phyloP scores from a whole-genome alignment of 1,140 invertebrate species.

The Hormaphis cornu region DNA sequence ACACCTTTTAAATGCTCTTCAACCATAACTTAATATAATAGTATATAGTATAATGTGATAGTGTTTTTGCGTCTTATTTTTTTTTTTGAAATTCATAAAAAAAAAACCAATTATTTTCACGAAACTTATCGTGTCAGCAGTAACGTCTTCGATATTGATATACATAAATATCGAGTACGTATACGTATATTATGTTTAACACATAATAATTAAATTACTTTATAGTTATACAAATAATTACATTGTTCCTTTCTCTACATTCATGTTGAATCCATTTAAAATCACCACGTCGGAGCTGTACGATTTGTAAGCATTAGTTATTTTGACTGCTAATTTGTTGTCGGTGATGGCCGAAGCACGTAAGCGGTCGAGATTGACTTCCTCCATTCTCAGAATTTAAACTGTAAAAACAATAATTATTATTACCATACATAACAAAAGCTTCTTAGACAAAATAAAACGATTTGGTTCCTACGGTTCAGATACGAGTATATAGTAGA shows the following conservation, averaged over 20 bases:
- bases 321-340: background rate
- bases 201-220: background rate
- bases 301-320: slow-evolving; percentile 4
- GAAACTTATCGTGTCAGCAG: too few species aligned
- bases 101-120: too few species aligned
- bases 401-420: background rate
- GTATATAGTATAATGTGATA: too few species aligned
- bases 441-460: too few species aligned
- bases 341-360: background rate
- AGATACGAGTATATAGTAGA: too few species aligned
- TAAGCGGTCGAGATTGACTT: background rate
- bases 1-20: too few species aligned
- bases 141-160: too few species aligned
- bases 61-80: too few species aligned
- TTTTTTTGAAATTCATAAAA: too few species aligned
- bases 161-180: background rate
- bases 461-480: too few species aligned
- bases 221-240: background rate
- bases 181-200: too few species aligned
- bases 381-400: background rate
- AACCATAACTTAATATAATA: too few species aligned
- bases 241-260: background rate
- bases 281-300: background rate
- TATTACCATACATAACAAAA: background rate
- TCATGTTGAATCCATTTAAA: slow-evolving; percentile 21